Evolutionary conservation across 53 echinoderm and acorn worm species (phyloP), one percentile per base, ranked within the genome.

Genomic region (Echinarachnius parma): DNA sequence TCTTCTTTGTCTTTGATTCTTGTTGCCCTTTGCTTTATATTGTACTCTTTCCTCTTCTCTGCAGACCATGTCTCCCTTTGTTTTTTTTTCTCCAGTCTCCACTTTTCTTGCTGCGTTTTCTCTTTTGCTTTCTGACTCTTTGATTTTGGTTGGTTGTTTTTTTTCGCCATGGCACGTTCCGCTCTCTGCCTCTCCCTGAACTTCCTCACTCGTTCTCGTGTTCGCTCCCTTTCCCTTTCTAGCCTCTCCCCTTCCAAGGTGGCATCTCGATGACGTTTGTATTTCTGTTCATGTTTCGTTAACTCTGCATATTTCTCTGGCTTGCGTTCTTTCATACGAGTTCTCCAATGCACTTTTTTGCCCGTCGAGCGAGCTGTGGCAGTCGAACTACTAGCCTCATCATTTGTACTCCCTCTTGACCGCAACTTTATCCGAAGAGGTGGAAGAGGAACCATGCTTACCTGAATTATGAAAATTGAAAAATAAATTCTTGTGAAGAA

Each of bases 1-100:
- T 59, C 60, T 31, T 59, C 59, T 31, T 59, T 59, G 29, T 59
- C 33, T 31, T 31, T 31, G 2, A 59, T 10, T 28, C 31, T 28
- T 1, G 11, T 59, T n/a, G n/a, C 31, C 33, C 60, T 59, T 59
- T 59, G 60, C n/a, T 59, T 59, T 29, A 30, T 59, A 16, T 59
- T 59, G 33, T 59, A 31, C n/a, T 59, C 29, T 29, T 59, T 9
- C n/a, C 60, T 30, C 25, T 59, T 59, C 29, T 59, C 60, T 59
- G 11, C 54, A 21, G 54, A 53, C 54, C 54, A 53, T 14, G 11
- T 53, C n/a, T 3, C 22, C n/a, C 54, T 21, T 53, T 53, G 54
- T n/a, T 22, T 53, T 53, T 21, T 10, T 1, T 53, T 53, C 22
- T 19, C n/a, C 4, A 53, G 4, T 53, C 54, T 53, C 54, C 54